Conservation (phyloP, 2,888 invertebrate genomes). For the Drosophila atroscutellata region DNA sequence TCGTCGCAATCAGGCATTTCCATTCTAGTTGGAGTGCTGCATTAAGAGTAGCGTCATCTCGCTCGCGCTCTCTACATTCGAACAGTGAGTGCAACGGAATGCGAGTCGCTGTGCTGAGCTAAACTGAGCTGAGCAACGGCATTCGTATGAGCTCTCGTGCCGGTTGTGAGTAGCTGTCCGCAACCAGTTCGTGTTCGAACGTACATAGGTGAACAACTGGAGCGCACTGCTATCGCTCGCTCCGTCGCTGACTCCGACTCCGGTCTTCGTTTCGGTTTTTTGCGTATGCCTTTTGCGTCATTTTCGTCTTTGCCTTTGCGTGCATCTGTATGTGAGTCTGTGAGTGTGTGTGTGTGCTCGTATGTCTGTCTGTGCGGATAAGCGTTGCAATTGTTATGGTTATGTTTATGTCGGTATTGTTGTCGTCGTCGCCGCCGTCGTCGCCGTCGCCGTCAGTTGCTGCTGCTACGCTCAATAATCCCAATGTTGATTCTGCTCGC, state of each 20-base stretch:
- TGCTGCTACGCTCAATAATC: slow-evolving; percentile 59
- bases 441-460: slow-evolving; percentile 35
- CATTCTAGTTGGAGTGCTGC: slow-evolving; percentile 62
- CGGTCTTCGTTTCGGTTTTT: slow-evolving; percentile 40
- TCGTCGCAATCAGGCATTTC: slow-evolving; percentile 29
- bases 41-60: slow-evolving; percentile 52
- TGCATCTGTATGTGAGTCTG: slow-evolving; percentile 36
- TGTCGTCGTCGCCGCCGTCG: slow-evolving; percentile 26
- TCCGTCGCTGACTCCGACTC: slow-evolving; percentile 47
- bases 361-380: slow-evolving; percentile 45
- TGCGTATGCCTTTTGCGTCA: slow-evolving; percentile 32
- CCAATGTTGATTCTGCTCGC: slow-evolving; percentile 66
- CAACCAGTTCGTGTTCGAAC: slow-evolving; percentile 85
- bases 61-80: slow-evolving; percentile 40
- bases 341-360: slow-evolving; percentile 21
- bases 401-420: slow-evolving; percentile 60
- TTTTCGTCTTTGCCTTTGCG: slow-evolving; percentile 40
- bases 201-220: slow-evolving; percentile 84
- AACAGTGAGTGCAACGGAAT: slow-evolving; percentile 67
- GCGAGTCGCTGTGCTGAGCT: slow-evolving; percentile 34
- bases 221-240: slow-evolving; percentile 63
- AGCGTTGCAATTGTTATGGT: slow-evolving; percentile 71
- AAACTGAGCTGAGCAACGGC: slow-evolving; percentile 56
- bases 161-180: slow-evolving; percentile 62
- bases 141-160: slow-evolving; percentile 68